Evolutionary conservation across 2,888 invertebrate species (phyloP).

Genomic region (Eupeodes luniger): DNA sequence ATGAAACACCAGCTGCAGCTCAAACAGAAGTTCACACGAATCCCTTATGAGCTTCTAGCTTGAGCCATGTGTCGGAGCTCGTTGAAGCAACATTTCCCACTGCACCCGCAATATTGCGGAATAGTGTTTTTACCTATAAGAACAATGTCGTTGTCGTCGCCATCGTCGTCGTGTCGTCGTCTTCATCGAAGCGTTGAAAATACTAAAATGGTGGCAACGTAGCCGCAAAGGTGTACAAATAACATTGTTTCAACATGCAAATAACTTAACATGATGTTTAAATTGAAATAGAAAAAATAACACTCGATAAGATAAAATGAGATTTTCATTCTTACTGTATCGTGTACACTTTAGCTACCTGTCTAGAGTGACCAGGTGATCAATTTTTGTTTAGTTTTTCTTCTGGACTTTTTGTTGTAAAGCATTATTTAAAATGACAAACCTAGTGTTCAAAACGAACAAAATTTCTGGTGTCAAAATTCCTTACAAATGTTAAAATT

Average conservation of each 20-base stretch:
- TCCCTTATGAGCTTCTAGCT: conserved; percentile 1
- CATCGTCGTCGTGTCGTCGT: background rate
- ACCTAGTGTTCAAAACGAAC: too few relatives aligned
- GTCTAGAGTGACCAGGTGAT: background rate
- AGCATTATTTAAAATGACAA: too few relatives aligned
- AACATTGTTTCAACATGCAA: conserved; percentile 44
- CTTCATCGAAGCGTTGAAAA: conserved; percentile 8
- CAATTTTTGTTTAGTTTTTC: too few relatives aligned
- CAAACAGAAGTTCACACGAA: conserved; percentile 69
- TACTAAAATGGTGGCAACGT: conserved; percentile 16
- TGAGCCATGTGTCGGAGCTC: conserved; percentile 20
- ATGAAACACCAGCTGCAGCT: conserved; percentile 61
- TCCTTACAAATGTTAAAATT: too few relatives aligned
- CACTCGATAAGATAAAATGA: conserved; percentile 66
- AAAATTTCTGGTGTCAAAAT: too few relatives aligned
- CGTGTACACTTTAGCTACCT: background rate
- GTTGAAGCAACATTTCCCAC: conserved; percentile 78
- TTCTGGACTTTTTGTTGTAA: too few relatives aligned
- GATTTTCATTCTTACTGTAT: conserved; percentile 61
- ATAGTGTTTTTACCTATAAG: conserved; percentile 45
- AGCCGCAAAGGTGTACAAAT: conserved; percentile 47
- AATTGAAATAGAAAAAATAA: conserved; percentile 21
- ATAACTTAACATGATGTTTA: background rate
- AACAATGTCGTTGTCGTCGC: background rate
- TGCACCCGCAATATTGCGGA: conserved; percentile 74